Evolutionary conservation across 2,797 vertebrate genomes (phyloP), one percentile per base, ranked within the genome.

Genomic region (Fistularia tabacaria): DNA sequence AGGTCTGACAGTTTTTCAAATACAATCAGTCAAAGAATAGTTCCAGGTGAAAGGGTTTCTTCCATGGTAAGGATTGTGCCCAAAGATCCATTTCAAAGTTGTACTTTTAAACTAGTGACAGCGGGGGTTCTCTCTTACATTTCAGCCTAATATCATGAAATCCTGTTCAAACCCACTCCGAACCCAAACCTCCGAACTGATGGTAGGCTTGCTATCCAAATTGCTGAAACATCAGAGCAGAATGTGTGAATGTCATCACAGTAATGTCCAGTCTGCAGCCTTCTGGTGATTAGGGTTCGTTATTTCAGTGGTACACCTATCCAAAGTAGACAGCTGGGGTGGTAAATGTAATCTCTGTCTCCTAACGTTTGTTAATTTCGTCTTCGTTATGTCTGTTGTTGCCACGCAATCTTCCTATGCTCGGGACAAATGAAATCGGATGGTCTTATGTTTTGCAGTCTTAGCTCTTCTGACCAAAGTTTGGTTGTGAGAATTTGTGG

Each of bases 51-150:
- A 25, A 25, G 25, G 25, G 25, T 25, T 25, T 2, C 25, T 25
- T 25, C 5, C 25, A 25, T 25, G 25, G 2, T 25, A 25, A 25
- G 25, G 25, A 25, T 25, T 38, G 48, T 50, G 38, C 13, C 9
- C 49, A 3, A 11, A 6, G 41, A 11, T 14, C 7, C 37, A 7
- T 12, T 11, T 10, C 14, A 7, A 43, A 11, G 38, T 8, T 82
- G 66, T 40, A 58, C 40, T 74, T 78, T 57, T 61, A 43, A 9
- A 7, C 12, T 9, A 0, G 12, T 44, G 53, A 41, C 89, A 83
- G 76, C 71, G 85, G 86, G 86, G 80, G 81, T 51, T 81, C 77
- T 78, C 87, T 89, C 71, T 81, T 55, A 36, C n/a, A 49, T 75
- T 44, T 60, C 45, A 0, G 14, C 51, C 39, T 1, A 50, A 4